Conservation (phyloP, 2,113 vertebrate genomes). For the Xenopus borealis region DNA sequence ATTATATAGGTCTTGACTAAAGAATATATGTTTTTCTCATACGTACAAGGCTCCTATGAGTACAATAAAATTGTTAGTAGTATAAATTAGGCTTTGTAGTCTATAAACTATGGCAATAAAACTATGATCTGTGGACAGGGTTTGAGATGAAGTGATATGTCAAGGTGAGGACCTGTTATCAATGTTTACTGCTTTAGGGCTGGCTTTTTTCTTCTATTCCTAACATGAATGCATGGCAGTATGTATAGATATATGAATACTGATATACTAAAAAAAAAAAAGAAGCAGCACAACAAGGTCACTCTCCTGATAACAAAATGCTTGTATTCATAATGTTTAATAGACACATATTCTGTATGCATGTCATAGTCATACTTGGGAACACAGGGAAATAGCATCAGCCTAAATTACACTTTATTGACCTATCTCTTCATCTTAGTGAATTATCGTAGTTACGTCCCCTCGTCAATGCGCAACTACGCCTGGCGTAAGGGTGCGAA, state of each 20-base stretch:
- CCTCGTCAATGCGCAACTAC: too few relatives aligned
- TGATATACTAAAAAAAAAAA: not conserved
- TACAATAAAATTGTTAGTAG: conserved; percentile 9
- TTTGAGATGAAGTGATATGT: not conserved
- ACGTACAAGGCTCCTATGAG: not conserved
- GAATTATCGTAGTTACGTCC: too few relatives aligned
- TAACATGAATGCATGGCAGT: not conserved
- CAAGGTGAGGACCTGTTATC: conserved; percentile 15
- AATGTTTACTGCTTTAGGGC: not conserved
- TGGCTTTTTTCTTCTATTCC: conserved; percentile 4
- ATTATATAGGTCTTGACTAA: conserved; percentile 1
- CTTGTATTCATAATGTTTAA: not conserved
- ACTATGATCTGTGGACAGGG: not conserved
- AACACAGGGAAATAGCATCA: too few relatives aligned
- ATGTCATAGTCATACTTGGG: too few relatives aligned
- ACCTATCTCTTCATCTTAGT: too few relatives aligned
- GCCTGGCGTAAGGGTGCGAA: too few relatives aligned
- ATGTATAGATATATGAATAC: conserved; percentile 5
- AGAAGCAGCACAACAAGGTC: conserved; percentile 9
- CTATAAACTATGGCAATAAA: conserved; percentile 4
- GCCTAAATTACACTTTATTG: too few relatives aligned
- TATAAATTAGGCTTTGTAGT: not conserved
- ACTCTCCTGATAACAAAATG: not conserved
- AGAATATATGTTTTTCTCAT: not conserved
- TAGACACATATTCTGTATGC: too few relatives aligned